A percentile compares a stretch with the other conserved stretches of the same genome.
Conservation (phyloP, 2,113 vertebrate species). For the Macaca mulatta region DNA sequence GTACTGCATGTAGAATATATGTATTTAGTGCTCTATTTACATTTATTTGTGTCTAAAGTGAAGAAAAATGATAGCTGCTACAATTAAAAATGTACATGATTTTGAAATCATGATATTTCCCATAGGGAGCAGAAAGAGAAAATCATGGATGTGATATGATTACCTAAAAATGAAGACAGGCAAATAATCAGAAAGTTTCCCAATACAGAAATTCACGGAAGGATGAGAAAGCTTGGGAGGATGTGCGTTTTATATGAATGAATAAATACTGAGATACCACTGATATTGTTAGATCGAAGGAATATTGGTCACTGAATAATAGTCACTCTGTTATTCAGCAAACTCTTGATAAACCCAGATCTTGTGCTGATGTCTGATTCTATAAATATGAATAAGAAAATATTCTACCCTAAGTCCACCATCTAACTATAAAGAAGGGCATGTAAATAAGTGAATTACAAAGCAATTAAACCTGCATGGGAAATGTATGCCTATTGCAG, state of each 20-base stretch:
- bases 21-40: background rate
- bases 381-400: background rate
- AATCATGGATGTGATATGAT: background rate
- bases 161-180: background rate
- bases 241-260: background rate
- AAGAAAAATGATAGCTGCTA: background rate
- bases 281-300: background rate
- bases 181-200: background rate
- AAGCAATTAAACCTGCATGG: background rate
- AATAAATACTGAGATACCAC: background rate
- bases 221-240: background rate
- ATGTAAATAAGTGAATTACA: background rate
- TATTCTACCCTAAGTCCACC: background rate
- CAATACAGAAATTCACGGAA: background rate
- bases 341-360: background rate
- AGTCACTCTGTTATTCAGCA: background rate
- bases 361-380: background rate
- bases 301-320: background rate
- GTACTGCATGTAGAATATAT: background rate
- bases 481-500: background rate
- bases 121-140: background rate
- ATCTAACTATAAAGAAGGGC: background rate
- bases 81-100: background rate
- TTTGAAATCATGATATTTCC: background rate
- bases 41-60: constrained; percentile 1